phyloP scores from a whole-genome alignment of 1,140 invertebrate species.

The Aphaenogaster ashmeadi region DNA sequence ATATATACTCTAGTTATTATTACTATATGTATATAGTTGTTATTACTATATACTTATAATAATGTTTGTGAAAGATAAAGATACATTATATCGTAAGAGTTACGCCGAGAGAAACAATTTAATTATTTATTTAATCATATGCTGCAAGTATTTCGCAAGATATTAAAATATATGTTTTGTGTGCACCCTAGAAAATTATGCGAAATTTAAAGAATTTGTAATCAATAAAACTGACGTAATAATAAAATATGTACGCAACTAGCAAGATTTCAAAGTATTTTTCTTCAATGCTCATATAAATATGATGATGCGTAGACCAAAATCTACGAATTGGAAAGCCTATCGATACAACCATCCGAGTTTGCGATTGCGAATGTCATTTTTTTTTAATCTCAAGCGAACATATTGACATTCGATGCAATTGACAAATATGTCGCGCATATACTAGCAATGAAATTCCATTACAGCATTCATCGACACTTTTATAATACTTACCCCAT shows the following conservation, averaged over 20 bases:
- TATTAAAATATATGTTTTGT: slow-evolving; percentile 8
- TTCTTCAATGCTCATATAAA: slow-evolving; percentile 10
- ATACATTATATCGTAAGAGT: slow-evolving; percentile 17
- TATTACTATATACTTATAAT: slow-evolving; percentile 15
- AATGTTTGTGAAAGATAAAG: slow-evolving; percentile 3
- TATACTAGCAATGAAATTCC: slow-evolving; percentile 8
- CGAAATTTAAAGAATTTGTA: background rate
- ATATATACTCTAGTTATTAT: slow-evolving; percentile 6
- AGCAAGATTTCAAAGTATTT: slow-evolving; percentile 1
- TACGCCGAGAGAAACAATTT: slow-evolving; percentile 44
- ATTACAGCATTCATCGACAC: background rate
- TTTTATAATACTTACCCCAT: slow-evolving; percentile 4
- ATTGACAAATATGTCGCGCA: slow-evolving; percentile 20
- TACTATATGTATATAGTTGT: slow-evolving; percentile 7
- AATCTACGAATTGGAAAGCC: slow-evolving; percentile 65
- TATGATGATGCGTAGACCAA: background rate
- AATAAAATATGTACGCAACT: background rate
- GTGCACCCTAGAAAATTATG: slow-evolving; percentile 32
- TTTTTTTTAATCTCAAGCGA: background rate
- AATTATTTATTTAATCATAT: slow-evolving; percentile 17
- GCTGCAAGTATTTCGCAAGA: slow-evolving; percentile 10
- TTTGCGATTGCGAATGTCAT: slow-evolving; percentile 79
- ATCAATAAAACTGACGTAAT: slow-evolving; percentile 8
- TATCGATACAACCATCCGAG: slow-evolving; percentile 85
- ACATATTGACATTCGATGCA: slow-evolving; percentile 26